Conservation (phyloP, 2,113 vertebrate genomes). For the Anoura caudifer region DNA sequence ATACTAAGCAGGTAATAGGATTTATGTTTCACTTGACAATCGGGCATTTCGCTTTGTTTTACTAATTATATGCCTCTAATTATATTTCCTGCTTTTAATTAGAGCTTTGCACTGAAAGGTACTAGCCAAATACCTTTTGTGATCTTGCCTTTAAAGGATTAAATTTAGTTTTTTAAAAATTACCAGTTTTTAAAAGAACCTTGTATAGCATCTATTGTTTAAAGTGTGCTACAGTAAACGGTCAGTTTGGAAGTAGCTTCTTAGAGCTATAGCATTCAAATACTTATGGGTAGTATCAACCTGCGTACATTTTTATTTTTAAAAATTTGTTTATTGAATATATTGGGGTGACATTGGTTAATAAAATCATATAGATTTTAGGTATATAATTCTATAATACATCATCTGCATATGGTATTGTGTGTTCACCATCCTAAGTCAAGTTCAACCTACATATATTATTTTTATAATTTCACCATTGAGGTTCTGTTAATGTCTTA, state of each 20-base stretch:
- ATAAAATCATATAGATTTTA: no score
- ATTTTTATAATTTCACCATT: conserved; percentile 20
- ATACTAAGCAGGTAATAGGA: not conserved
- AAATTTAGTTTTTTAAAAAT: not conserved
- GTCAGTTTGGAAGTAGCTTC: conserved; percentile 31
- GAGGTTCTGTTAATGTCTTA: not conserved
- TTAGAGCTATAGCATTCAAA: not conserved
- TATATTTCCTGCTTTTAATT: not conserved
- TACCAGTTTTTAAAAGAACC: not conserved
- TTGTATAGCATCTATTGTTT: not conserved
- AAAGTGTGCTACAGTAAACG: not conserved
- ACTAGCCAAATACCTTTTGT: not conserved
- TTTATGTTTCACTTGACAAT: conserved; percentile 9
- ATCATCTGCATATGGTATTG: no score
- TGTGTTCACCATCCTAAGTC: not conserved
- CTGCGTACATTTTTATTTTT: not conserved
- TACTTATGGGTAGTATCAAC: not conserved
- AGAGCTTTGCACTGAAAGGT: not conserved
- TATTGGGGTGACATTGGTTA: not conserved
- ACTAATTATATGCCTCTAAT: not conserved
- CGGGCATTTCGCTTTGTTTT: conserved; percentile 24
- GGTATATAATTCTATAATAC: no score
- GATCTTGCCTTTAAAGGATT: conserved; percentile 36
- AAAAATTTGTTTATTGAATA: not conserved
- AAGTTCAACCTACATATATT: not conserved